These are phyloP conservation scores for Hecatera dysodea DNA, from an alignment of 2,888 invertebrate species.

Conservation along the genomic window DNA sequence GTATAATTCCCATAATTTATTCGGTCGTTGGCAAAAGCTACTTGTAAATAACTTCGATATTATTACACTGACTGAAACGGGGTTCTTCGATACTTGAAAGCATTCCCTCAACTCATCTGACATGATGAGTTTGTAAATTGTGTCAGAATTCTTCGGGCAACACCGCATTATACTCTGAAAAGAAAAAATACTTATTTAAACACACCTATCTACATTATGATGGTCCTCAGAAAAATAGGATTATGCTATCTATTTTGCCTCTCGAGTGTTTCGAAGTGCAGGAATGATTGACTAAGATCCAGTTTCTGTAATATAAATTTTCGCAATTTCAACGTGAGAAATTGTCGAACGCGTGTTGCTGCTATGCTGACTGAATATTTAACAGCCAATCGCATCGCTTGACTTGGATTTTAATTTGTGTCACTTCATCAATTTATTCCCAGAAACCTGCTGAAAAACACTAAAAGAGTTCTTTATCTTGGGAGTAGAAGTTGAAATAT, in stretches of 20 bases:
- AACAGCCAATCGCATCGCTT: not conserved
- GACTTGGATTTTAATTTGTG: not conserved
- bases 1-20: not conserved
- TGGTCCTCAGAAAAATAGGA: not conserved
- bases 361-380: not conserved
- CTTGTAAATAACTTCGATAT: not conserved
- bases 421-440: not conserved
- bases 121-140: not conserved
- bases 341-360: not conserved
- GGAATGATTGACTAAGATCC: too few species aligned
- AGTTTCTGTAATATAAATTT: too few species aligned
- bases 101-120: slow-evolving; percentile 26
- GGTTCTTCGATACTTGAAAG: slow-evolving; percentile 26
- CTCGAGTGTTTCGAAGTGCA: too few species aligned
- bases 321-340: not conserved
- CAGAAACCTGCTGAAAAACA: not conserved
- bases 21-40: not conserved
- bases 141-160: slow-evolving; percentile 18
- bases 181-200: not conserved
- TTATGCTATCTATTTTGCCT: not conserved
- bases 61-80: slow-evolving; percentile 41
- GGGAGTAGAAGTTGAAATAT: not conserved
- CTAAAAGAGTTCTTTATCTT: not conserved
- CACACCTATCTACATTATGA: not conserved
- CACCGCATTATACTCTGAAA: slow-evolving; percentile 38